These are phyloP conservation scores for Melanotaenia duboulayi DNA, from an alignment of 2,113 vertebrate species.

Conservation along the genomic window DNA sequence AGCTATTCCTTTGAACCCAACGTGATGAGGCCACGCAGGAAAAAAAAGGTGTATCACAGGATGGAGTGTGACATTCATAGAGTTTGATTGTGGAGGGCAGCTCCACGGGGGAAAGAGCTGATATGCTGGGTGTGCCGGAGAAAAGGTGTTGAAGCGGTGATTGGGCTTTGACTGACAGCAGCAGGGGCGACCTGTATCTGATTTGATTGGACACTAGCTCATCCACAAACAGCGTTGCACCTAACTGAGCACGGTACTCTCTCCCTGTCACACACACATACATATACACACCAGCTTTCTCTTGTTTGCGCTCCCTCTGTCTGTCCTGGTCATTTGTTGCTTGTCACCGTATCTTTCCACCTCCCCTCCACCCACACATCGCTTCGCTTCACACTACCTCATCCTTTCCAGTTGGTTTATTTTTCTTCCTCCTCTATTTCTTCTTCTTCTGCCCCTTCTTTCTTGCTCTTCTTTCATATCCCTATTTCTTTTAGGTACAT, in stretches of 20 bases:
- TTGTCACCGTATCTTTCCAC: conserved; percentile 66
- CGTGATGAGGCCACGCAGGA: conserved; percentile 39
- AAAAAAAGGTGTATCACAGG: conserved; percentile 27
- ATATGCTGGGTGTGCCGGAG: conserved; percentile 50
- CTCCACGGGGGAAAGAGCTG: conserved; percentile 18
- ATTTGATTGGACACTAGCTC: conserved; percentile 68
- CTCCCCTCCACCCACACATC: conserved; percentile 51
- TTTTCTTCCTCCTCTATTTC: conserved; percentile 33
- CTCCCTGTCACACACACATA: not conserved
- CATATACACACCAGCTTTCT: conserved; percentile 10
- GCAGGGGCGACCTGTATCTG: conserved; percentile 51
- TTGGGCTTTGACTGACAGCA: conserved; percentile 73
- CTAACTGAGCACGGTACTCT: conserved; percentile 2
- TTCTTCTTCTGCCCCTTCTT: conserved; percentile 2
- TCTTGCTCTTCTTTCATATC: not conserved
- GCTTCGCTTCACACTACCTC: conserved; percentile 24
- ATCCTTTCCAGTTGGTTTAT: conserved; percentile 43
- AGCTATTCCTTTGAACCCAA: conserved; percentile 56
- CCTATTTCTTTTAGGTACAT: not conserved
- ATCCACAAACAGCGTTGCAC: conserved; percentile 45
- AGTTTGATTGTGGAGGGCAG: conserved; percentile 38
- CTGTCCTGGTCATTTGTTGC: conserved; percentile 57
- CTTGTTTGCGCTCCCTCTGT: conserved; percentile 43
- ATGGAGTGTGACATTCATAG: conserved; percentile 41
- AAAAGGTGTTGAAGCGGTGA: conserved; percentile 54